phyloP scores from a whole-genome alignment of 2,797 vertebrate genomes.

The Xenentodon cancila region DNA sequence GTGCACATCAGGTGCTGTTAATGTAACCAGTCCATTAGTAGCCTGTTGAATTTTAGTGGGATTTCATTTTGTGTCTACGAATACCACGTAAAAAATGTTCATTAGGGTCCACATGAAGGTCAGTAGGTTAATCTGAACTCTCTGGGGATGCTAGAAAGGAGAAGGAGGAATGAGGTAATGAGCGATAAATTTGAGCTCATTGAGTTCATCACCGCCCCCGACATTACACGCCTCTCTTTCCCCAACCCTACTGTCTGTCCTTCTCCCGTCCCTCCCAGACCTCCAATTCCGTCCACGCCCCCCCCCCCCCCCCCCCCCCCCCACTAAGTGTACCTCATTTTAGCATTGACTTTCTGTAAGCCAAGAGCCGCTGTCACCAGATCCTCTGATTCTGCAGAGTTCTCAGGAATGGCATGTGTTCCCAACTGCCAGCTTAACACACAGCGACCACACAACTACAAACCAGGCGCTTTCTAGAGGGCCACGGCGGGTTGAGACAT shows the following conservation, averaged over 20 bases:
- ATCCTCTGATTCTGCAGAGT: conserved; percentile 61
- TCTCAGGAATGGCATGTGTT: conserved; percentile 75
- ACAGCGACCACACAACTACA: conserved; percentile 65
- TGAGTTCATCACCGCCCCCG: conserved; percentile 40
- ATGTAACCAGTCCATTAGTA: conserved; percentile 21
- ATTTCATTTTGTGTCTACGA: conserved; percentile 48
- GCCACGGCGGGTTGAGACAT: conserved; percentile 28
- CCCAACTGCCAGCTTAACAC: conserved; percentile 68
- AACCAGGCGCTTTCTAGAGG: conserved; percentile 47
- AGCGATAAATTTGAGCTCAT: conserved; percentile 49
- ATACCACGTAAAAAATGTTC: conserved; percentile 48
- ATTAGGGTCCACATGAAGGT: conserved; percentile 48
- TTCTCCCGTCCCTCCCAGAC: conserved; percentile 30
- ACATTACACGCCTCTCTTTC: conserved; percentile 32
- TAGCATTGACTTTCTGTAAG: conserved; percentile 74
- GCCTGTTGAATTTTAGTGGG: conserved; percentile 37
- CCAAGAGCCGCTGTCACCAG: conserved; percentile 80
- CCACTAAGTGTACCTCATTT: conserved; percentile 71
- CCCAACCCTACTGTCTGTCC: conserved; percentile 20
- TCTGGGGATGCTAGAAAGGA: conserved; percentile 12
- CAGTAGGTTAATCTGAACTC: conserved; percentile 33
- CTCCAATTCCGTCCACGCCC: conserved; percentile 37
- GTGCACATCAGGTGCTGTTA: conserved; percentile 26
- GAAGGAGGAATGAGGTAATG: background rate
- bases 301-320: conserved; percentile 27